Evolutionary conservation across 2,797 vertebrate species (phyloP).

Genomic region (Dermochelys coriacea): DNA sequence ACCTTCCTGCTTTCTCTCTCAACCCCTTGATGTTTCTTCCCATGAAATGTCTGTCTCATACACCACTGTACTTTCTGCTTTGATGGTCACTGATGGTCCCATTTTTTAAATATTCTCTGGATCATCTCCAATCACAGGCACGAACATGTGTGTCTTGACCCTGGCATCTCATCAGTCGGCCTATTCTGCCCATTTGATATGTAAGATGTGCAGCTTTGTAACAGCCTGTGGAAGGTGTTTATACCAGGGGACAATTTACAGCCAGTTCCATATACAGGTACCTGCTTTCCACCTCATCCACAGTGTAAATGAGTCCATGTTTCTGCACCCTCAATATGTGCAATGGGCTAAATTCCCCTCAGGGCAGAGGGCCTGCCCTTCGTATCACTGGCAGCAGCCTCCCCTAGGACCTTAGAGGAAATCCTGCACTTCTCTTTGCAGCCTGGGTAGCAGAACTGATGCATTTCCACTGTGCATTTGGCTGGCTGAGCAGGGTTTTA

Average conservation of each 20-base stretch:
- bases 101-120: no score
- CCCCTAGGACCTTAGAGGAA: neutral
- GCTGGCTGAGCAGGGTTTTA: neutral
- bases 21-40: no score
- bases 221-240: neutral
- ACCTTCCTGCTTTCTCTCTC: neutral
- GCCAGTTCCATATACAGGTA: neutral
- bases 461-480: neutral
- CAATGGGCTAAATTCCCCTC: no score
- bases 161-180: neutral
- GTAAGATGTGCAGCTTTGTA: neutral
- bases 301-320: neutral
- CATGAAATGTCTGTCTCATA: neutral
- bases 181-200: neutral
- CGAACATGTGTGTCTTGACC: neutral
- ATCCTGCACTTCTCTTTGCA: neutral
- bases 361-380: neutral
- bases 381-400: neutral
- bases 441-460: neutral
- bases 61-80: neutral
- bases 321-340: neutral
- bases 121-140: neutral
- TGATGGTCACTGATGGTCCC: neutral
- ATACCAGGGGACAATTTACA: neutral
- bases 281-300: neutral